Evolutionary conservation across 2,113 vertebrate species (phyloP).

Genomic region (Oreocharis arfaki): DNA sequence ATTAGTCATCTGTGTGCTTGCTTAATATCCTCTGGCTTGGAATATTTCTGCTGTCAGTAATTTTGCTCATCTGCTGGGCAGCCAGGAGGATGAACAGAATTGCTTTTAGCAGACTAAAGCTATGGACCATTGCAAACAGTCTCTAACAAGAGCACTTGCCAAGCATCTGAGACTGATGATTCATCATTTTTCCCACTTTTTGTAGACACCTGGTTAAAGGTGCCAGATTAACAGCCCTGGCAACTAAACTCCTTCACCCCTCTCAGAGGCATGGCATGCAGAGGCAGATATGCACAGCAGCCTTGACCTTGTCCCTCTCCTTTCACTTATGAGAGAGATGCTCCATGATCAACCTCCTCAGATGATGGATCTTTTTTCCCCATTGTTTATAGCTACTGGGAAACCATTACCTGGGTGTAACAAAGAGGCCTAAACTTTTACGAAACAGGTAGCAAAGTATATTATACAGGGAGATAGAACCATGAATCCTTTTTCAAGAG

Average conservation of each 20-base stretch:
- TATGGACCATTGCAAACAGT: slow-evolving; percentile 29
- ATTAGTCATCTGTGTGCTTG: slow-evolving; percentile 44
- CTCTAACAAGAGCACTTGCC: not conserved
- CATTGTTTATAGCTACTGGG: not conserved
- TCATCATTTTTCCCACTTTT: not conserved
- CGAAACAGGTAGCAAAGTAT: not conserved
- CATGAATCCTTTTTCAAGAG: not conserved
- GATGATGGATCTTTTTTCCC: not conserved
- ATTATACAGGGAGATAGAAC: not conserved
- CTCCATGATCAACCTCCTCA: not conserved
- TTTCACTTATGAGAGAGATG: not conserved
- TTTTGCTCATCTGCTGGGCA: slow-evolving; percentile 43
- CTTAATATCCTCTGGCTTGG: slow-evolving; percentile 45
- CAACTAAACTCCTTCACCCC: not conserved
- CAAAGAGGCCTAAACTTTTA: not conserved
- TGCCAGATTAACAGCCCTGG: not conserved
- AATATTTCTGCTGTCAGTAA: slow-evolving; percentile 60
- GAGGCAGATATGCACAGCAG: not conserved
- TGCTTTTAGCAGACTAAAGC: slow-evolving; percentile 1
- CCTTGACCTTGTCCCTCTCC: not conserved
- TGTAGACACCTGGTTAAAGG: not conserved
- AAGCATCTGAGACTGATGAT: slow-evolving; percentile 5
- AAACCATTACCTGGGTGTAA: not conserved
- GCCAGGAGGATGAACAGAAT: slow-evolving; percentile 32
- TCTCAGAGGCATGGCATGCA: not conserved